Percentiles rank a stretch among this genome's conserved stretches.
These are phyloP conservation scores for Chlamydotis undulata DNA, from an alignment of 2,113 vertebrate species.

Conservation along the genomic window DNA sequence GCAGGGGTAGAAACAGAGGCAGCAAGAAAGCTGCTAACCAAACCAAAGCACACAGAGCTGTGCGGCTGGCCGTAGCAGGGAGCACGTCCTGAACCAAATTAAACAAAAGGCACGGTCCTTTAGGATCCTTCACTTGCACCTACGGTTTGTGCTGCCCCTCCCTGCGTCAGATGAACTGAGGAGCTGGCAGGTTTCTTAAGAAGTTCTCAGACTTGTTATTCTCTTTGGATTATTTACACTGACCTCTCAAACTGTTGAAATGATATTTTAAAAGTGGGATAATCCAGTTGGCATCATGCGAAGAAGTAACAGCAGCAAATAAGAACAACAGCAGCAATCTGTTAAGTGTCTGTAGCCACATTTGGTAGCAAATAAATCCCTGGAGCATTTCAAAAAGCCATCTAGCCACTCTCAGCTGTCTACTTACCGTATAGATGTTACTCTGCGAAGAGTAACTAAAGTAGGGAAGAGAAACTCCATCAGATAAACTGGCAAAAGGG, in stretches of 20 bases:
- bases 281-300: background rate
- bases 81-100: background rate
- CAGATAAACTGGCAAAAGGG: background rate
- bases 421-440: background rate
- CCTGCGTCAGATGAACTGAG: background rate
- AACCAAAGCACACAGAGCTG: background rate
- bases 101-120: background rate
- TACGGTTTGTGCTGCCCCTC: background rate
- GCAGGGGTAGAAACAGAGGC: background rate
- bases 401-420: background rate
- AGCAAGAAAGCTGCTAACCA: background rate
- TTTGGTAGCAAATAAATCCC: background rate
- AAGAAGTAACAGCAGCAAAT: background rate
- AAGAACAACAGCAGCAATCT: background rate
- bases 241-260: background rate
- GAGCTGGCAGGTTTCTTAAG: background rate
- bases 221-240: background rate
- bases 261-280: background rate
- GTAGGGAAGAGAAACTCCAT: background rate
- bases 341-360: background rate
- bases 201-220: background rate
- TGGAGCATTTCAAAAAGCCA: background rate
- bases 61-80: background rate
- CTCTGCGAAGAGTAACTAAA: background rate
- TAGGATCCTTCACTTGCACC: background rate